Conservation (phyloP, 2,797 vertebrate genomes). For the Hyperoplus immaculatus region DNA sequence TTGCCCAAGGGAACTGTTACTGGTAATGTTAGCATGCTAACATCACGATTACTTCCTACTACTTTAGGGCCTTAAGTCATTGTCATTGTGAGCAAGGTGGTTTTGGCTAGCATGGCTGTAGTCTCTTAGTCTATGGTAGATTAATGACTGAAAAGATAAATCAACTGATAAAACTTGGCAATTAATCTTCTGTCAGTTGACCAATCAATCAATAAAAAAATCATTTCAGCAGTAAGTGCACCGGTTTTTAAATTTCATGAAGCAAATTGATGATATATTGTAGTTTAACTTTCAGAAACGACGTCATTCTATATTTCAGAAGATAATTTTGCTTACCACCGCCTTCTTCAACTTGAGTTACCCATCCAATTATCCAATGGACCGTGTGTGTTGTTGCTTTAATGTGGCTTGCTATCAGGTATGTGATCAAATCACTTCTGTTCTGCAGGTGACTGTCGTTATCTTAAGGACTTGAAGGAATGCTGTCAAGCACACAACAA, state of each 20-base stretch:
- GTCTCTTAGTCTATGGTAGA: background rate
- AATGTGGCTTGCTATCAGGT: constrained; percentile 36
- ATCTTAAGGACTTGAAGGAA: constrained; percentile 52
- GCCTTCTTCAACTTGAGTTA: constrained; percentile 36
- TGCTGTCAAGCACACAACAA: constrained; percentile 37
- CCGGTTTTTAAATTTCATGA: background rate
- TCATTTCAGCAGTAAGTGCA: background rate
- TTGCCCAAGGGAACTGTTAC: background rate
- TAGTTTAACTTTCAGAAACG: background rate
- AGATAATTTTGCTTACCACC: constrained; percentile 30
- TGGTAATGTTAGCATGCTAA: background rate
- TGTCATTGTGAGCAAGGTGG: background rate
- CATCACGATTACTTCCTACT: too few species aligned
- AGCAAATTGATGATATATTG: background rate
- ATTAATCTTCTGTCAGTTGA: background rate
- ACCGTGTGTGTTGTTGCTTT: constrained; percentile 25
- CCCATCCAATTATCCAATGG: constrained; percentile 37
- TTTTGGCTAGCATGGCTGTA: background rate
- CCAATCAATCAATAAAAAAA: background rate
- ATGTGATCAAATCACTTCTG: constrained; percentile 54
- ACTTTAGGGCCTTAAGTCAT: too few species aligned
- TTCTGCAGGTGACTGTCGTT: constrained; percentile 67
- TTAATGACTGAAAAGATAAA: background rate
- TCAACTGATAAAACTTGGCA: background rate
- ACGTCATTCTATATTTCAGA: constrained; percentile 18